Evolutionary conservation across 2,797 vertebrate genomes (phyloP).

Genomic region (Schizothorax lantsangensis): DNA sequence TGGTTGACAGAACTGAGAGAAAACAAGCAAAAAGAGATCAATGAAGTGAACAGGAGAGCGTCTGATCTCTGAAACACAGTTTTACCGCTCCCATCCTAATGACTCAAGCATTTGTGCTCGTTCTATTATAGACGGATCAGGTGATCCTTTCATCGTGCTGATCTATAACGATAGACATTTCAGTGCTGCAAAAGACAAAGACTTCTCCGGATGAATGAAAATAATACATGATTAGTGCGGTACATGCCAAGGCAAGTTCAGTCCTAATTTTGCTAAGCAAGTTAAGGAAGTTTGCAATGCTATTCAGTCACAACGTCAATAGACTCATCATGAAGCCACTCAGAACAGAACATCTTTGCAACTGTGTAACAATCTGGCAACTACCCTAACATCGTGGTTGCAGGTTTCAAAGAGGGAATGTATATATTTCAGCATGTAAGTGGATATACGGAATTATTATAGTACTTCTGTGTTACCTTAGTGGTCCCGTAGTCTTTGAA

Average conservation of each 20-base stretch:
- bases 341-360: not conserved
- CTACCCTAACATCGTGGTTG: not conserved
- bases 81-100: not conserved
- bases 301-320: not conserved
- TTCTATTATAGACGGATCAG: not conserved
- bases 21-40: constrained; percentile 49
- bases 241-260: not conserved
- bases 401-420: not conserved
- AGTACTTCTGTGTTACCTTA: not conserved
- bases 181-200: not conserved
- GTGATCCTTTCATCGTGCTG: not conserved
- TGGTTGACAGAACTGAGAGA: constrained; percentile 53
- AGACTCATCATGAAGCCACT: too few relatives aligned
- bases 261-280: not conserved
- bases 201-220: constrained; percentile 18
- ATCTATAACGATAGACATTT: not conserved
- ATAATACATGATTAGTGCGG: not conserved
- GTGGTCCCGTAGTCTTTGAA: not conserved
- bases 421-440: not conserved
- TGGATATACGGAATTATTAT: not conserved
- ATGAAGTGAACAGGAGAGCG: constrained; percentile 36
- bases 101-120: not conserved
- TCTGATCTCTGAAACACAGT: constrained; percentile 2
- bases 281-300: not conserved
- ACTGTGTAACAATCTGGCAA: not conserved